These are phyloP conservation scores for Drosophila quadrilineata DNA, from an alignment of 1,140 invertebrate species.

Conservation along the genomic window DNA sequence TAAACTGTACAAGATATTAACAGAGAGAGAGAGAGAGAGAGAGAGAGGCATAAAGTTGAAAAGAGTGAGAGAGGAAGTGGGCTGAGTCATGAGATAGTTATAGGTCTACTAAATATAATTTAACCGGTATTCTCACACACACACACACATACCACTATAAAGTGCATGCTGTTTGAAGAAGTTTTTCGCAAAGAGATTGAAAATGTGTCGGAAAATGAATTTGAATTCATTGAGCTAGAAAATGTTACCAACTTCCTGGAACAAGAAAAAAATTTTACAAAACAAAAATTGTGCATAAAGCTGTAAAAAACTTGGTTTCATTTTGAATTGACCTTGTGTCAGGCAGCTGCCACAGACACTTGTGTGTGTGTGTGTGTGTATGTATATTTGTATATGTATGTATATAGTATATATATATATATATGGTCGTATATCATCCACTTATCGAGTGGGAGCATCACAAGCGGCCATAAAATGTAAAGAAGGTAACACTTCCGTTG, in stretches of 20 bases:
- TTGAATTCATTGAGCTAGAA: no score
- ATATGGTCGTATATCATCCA: slow-evolving; percentile 30
- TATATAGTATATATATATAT: neutral
- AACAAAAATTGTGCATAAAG: neutral
- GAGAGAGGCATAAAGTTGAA: no score
- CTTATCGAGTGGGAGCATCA: slow-evolving; percentile 45
- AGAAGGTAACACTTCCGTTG: slow-evolving; percentile 46
- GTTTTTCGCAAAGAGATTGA: no score
- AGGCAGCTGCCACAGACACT: neutral
- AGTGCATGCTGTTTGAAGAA: no score
- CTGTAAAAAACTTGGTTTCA: slow-evolving; percentile 7
- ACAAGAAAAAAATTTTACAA: neutral
- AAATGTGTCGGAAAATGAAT: no score
- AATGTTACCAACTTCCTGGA: no score
- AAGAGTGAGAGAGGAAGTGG: no score
- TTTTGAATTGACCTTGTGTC: slow-evolving; percentile 25
- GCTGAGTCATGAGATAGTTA: no score
- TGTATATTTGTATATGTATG: neutral
- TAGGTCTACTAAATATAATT: no score
- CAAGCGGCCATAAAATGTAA: slow-evolving; percentile 33
- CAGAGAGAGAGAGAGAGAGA: no score
- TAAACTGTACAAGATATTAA: slow-evolving; percentile 41
- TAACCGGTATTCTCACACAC: no score
- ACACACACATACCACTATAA: no score
- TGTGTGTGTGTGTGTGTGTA: neutral